These are phyloP conservation scores for Agapostemon virescens DNA, from an alignment of 2,888 invertebrate species.

Conservation along the genomic window DNA sequence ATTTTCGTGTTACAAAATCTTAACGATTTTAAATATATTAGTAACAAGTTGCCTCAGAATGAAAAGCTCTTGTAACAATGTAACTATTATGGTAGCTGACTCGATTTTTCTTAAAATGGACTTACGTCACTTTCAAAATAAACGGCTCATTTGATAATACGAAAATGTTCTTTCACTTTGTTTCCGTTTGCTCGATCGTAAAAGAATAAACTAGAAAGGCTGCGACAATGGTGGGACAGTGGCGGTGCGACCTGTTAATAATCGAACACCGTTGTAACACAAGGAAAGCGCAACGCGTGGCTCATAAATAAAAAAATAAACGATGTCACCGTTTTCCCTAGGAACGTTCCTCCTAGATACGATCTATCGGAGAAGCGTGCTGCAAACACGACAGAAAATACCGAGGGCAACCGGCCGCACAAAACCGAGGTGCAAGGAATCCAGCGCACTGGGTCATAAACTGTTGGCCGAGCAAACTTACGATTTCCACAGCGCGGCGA, in stretches of 20 bases:
- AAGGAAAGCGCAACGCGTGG: conserved; percentile 5
- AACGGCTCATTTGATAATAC: too few relatives aligned
- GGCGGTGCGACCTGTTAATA: background rate
- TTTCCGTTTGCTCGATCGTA: too few relatives aligned
- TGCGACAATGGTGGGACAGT: background rate
- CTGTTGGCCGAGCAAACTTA: conserved; percentile 19
- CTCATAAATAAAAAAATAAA: conserved; percentile 21
- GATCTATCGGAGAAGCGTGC: conserved; percentile 39
- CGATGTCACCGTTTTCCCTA: conserved; percentile 5
- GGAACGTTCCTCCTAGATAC: conserved; percentile 14
- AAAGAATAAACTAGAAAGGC: background rate
- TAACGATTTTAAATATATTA: too few relatives aligned
- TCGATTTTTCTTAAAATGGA: too few relatives aligned
- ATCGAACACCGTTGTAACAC: background rate
- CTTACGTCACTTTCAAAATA: too few relatives aligned
- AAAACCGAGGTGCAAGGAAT: conserved; percentile 20
- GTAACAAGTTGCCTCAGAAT: too few relatives aligned
- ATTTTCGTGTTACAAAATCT: too few relatives aligned
- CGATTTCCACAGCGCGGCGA: conserved; percentile 33
- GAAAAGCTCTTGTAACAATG: too few relatives aligned
- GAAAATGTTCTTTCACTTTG: too few relatives aligned
- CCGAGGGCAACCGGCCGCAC: background rate
- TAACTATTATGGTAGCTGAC: too few relatives aligned
- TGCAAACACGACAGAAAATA: conserved; percentile 23
- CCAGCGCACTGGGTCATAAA: conserved; percentile 44